phyloP scores from a whole-genome alignment of 2,113 vertebrate species.

The Meleagris gallopavo region DNA sequence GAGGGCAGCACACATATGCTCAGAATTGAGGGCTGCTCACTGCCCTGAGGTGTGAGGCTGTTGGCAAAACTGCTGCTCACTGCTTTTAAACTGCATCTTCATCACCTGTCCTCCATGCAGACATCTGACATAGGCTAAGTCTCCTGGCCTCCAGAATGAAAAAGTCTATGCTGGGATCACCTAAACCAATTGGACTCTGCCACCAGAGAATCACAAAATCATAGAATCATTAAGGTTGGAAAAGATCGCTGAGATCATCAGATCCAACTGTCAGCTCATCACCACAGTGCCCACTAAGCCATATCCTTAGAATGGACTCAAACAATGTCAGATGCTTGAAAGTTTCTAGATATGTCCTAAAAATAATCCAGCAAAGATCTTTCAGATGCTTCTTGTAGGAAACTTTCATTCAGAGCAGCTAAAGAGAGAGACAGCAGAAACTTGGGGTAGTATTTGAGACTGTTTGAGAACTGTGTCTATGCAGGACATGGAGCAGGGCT shows the following conservation, averaged over 20 bases:
- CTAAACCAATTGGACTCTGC: background rate
- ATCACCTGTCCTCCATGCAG: background rate
- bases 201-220: background rate
- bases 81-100: background rate
- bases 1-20: background rate
- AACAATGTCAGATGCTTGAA: background rate
- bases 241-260: too few relatives aligned
- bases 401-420: background rate
- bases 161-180: background rate
- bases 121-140: background rate
- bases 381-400: background rate
- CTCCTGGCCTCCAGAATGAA: background rate
- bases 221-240: too few relatives aligned
- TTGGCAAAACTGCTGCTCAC: background rate
- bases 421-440: background rate
- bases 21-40: background rate
- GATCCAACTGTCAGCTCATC: too few relatives aligned
- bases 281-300: too few relatives aligned
- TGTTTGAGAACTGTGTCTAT: background rate
- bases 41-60: background rate
- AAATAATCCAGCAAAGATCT: background rate
- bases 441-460: background rate
- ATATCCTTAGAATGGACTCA: background rate
- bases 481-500: rapidly evolving
- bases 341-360: background rate